Conservation (phyloP, 2,797 vertebrate species). For the Eleutherodactylus coqui region DNA sequence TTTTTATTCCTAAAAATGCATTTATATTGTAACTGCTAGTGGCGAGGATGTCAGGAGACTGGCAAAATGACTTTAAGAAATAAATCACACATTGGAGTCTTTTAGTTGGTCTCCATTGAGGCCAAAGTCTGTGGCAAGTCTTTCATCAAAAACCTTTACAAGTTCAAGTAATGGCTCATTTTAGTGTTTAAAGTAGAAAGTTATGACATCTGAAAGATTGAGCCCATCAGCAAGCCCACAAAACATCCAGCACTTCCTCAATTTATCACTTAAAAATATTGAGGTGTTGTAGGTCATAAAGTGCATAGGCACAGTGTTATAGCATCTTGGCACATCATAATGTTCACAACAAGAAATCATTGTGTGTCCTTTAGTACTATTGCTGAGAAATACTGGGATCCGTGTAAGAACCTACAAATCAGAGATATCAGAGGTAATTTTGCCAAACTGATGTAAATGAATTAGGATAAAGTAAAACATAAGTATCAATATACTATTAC, state of each 20-base stretch:
- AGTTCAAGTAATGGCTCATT: constrained; percentile 55
- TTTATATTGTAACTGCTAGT: constrained; percentile 36
- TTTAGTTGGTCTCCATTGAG: constrained; percentile 51
- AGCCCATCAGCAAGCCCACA: constrained; percentile 58
- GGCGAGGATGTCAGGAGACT: constrained; percentile 36
- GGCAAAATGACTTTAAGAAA: constrained; percentile 38
- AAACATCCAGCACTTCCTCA: constrained; percentile 50
- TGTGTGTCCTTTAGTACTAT: neutral
- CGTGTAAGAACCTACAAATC: neutral
- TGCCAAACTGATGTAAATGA: neutral
- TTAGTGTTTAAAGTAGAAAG: constrained; percentile 57
- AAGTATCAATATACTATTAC: neutral
- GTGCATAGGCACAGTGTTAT: constrained; percentile 21
- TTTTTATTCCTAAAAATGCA: neutral
- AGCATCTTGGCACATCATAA: constrained; percentile 16
- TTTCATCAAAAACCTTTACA: constrained; percentile 61
- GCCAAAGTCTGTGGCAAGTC: constrained; percentile 53
- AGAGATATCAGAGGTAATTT: neutral
- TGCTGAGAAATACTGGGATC: neutral
- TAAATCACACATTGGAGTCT: constrained; percentile 47
- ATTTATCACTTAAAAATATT: constrained; percentile 60
- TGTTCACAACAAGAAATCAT: neutral
- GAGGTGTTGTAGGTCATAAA: constrained; percentile 50
- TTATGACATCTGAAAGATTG: constrained; percentile 60
- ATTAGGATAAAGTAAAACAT: neutral